A percentile compares a stretch with the other conserved stretches of the same genome.
Conservation (phyloP, 2,888 invertebrate species). For the Catocala nupta region DNA sequence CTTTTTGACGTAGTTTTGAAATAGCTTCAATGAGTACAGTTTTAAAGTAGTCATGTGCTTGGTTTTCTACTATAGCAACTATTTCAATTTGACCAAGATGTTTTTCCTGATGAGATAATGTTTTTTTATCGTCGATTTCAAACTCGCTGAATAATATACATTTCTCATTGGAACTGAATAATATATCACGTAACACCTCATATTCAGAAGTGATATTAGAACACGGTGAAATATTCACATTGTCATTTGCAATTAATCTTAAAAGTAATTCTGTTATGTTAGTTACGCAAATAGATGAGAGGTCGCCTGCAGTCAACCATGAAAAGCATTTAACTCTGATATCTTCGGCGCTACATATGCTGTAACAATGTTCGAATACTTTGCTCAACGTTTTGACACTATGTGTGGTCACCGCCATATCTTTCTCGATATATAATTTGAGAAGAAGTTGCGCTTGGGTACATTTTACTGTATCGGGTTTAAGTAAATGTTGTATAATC, state of each 20-base stretch:
- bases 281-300: slow-evolving; percentile 49
- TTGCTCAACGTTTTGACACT: slow-evolving; percentile 69
- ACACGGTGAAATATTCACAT: slow-evolving; percentile 49
- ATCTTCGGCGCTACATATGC: slow-evolving; percentile 67
- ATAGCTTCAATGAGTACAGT: slow-evolving; percentile 18
- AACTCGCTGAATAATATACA: slow-evolving; percentile 76
- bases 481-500: slow-evolving; percentile 69
- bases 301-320: slow-evolving; percentile 69
- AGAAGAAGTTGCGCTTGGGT: slow-evolving; percentile 68
- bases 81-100: slow-evolving; percentile 52
- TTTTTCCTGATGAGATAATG: slow-evolving; percentile 18
- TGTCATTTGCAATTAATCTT: slow-evolving; percentile 71
- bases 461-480: slow-evolving; percentile 63
- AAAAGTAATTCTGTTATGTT: slow-evolving; percentile 63
- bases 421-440: slow-evolving; percentile 75
- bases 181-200: slow-evolving; percentile 57
- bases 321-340: slow-evolving; percentile 64
- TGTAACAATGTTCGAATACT: slow-evolving; percentile 71
- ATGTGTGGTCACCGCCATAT: slow-evolving; percentile 71
- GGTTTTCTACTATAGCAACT: slow-evolving; percentile 53
- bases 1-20: slow-evolving; percentile 39
- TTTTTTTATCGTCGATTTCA: slow-evolving; percentile 57
- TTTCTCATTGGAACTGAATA: slow-evolving; percentile 70
- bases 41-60: slow-evolving; percentile 50
- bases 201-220: slow-evolving; percentile 21